Base-by-base conservation (phyloP, 2,797 vertebrate genomes). In the Percopsis omiscomaycus region DNA sequence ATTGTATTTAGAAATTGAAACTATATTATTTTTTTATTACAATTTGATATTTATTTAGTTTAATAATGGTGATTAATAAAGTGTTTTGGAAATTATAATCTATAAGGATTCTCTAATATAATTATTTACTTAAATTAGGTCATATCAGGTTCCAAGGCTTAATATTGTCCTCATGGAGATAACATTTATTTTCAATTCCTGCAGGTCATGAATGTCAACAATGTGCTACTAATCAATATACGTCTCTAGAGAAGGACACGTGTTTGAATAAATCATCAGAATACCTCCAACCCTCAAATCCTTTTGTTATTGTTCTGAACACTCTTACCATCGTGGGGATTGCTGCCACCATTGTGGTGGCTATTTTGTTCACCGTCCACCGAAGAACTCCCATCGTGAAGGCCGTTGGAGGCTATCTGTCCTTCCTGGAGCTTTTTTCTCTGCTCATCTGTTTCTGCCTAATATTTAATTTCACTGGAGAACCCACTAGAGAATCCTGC, bases 361-460 rank as follows among this genome's bases (percentile, higher is more conserved):
- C 27, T 10, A 3, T 78, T 52, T 10, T 89, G 27, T 89, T 93
- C 5, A 2, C 22, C 0, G n/a, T 79, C 32, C 32, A 89, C 61
- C 42, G 47, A 1, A 30, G 46, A 3, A 91, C 87, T 8, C 88
- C 91, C 3, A 52, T 89, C 3, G 86, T 92, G 11, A 91, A 90
- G 59, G 81, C 86, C 0, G 81, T 91, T 5, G 91, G 91, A 3
- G 88, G 90, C 15, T 64, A 71, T 32, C 68, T 89, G 66, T 84
- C 80, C 29, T 86, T 86, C 68, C 11, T 90, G 61, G 80, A 90
- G 63, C 77, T 90, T 6, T 55, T 78, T n/a, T 84, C 88, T n/a
- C 56, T 92, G 48, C 49, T 90, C 27, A 3, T 9, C 12, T 79
- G 84, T 57, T 87, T 91, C 57, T 62, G 66, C 50, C 58, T 82